Conservation (phyloP, 1,140 invertebrate genomes). For the Apis cerana region DNA sequence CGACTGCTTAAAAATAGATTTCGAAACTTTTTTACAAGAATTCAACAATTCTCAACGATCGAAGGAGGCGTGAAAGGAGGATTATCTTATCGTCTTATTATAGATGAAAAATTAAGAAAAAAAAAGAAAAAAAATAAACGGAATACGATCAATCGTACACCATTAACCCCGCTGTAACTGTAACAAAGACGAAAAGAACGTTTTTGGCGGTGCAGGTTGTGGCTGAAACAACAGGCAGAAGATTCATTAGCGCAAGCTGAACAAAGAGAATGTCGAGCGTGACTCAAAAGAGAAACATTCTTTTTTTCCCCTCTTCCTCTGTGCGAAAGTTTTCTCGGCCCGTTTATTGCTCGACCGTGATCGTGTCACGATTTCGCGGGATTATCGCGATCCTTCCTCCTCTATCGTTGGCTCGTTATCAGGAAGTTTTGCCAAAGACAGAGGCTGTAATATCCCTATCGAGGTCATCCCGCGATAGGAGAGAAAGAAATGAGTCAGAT, state of each 20-base stretch:
- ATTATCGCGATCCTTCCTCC: slow-evolving; percentile 10
- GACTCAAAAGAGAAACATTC: slow-evolving; percentile 28
- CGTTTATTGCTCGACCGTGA: neutral
- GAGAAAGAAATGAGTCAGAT: slow-evolving; percentile 23
- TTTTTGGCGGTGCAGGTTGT: neutral
- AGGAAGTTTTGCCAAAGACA: slow-evolving; percentile 26
- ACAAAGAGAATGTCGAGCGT: slow-evolving; percentile 6
- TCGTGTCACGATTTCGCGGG: neutral
- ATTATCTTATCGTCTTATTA: too few species aligned
- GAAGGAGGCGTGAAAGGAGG: too few species aligned
- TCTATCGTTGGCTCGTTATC: slow-evolving; percentile 39
- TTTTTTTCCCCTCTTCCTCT: too few species aligned
- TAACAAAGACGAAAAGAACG: neutral
- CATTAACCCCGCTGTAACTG: neutral
- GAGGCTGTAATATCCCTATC: neutral
- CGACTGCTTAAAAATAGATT: too few species aligned
- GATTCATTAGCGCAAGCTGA: neutral
- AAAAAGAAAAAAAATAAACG: neutral
- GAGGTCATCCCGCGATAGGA: slow-evolving; percentile 1
- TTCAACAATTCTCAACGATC: too few species aligned
- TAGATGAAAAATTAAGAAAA: too few species aligned
- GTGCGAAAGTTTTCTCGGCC: neutral
- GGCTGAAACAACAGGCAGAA: slow-evolving; percentile 16
- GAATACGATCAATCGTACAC: neutral
- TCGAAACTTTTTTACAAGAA: too few species aligned